Base-by-base conservation (phyloP, 37 sponge, comb jelly and placozoan species). In the Diacarnus erythraeanus region DNA sequence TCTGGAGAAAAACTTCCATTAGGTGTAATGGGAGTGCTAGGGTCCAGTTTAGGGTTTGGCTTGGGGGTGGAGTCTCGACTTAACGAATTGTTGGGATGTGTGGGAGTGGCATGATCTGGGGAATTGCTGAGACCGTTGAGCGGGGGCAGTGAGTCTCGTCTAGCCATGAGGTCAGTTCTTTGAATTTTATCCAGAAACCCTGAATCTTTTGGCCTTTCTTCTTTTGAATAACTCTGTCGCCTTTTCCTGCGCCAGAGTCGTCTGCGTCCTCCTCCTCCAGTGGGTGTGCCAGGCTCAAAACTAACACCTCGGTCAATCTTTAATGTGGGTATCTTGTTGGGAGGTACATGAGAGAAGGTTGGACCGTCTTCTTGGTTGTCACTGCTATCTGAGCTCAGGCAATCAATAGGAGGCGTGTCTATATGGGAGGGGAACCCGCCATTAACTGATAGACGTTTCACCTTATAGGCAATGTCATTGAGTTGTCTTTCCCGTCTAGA, bases 1-100 rank as follows among this genome's bases (percentile, higher is more conserved):
- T 54, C 71, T 23, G 82, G 88, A 40, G 88, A 77, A 9, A 77
- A 31, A 42, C 18, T 36, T 0, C 88, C 88, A 0, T 80, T 77
- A 9, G 81, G 88, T 22, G 64, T 77, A 33, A 81, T 34, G 8
- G 82, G 76, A 26, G 61, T 44, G 34, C 23, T 47, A 25, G 31
- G 57, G 5, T 74, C n/a, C n/a, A n/a, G n/a, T n/a, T n/a, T n/a
- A n/a, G 51, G 29, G 30, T 74, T 41, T 1, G 74, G 20, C 40
- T 9, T 36, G 20, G 69, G 69, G 37, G 69, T 68, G 39, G 69
- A 68, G 37, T 68, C 69, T 38, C 69, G 39, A 68, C 69, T 68
- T 9, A 37, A 20, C 5, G 25, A 64, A 9, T 21, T 29, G 42
- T 9, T 18, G 72, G 21, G 3, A 42, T 3, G 3, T 44, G 22